Base-by-base conservation (phyloP, 2,113 vertebrate genomes). In the Albula goreensis region DNA sequence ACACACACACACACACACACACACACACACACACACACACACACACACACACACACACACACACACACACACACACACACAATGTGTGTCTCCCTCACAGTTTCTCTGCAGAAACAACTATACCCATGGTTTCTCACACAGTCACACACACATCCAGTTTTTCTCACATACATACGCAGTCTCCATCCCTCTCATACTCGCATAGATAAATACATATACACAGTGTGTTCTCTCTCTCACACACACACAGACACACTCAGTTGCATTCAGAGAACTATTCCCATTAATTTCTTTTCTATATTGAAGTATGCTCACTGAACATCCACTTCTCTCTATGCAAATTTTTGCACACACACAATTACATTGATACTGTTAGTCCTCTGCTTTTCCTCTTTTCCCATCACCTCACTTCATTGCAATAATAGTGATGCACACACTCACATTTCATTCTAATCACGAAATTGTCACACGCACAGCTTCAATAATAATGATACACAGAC, bases 371-470 rank as follows among this genome's bases (percentile, higher is more conserved):
- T 25, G 70, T 31, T n/a, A 52, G 49, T 25, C 51, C 66, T 78
- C 84, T 84, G 70, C 88, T 86, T 77, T 80, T 31, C 48, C 60
- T 66, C 31, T 41, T 41, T 41, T 53, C 57, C 25, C 11, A 17
- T 17, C 15, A 60, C 48, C 48, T 50, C 82, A 31, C 25, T 48
- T 63, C 81, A 78, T 83, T 79, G 81, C 87, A 84, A 77, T 89
- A 90, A 91, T 92, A 89, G 91, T 89, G n/a, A 74, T 89, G 82
- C 88, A 63, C 53, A 49, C 53, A 10, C 31, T 74, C 70, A 49
- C 25, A 48, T 60, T 83, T 83, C 56, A 83, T 74, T 50, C 6
- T 74, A 84, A 31, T 74, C 17, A 12, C 17, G 19, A 50, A 31
- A 31, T 53, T 74, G 50, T 90, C 82, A 52, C 50, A 84, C 19